Evolutionary conservation across 1,140 invertebrate species (phyloP), one percentile per base, ranked within the genome.

Genomic region (Drosophila lini): DNA sequence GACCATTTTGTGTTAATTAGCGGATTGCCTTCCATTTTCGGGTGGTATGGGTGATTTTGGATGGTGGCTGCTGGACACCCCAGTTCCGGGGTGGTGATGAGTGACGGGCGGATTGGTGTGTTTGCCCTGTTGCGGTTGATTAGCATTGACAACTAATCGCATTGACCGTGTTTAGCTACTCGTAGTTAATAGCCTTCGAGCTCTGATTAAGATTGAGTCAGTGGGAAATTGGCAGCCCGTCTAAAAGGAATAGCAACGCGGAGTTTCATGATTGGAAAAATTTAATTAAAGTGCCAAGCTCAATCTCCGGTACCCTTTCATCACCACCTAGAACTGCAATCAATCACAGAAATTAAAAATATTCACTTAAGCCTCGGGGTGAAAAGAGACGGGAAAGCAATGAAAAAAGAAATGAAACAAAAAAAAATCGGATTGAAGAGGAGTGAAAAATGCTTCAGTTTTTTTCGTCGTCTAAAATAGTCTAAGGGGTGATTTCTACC

Each of bases 1-100:
- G 78, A 68, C 55, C 78, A 81, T 81, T 85, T 76, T 68, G 78
- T 85, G 78, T 85, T 85, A 85, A 85, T 85, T 85, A 85, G 65
- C 63, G 55, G 52, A 64, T 64, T 64, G 60, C 64, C 64, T 36
- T 63, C 42, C 44, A 31, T 68, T 64, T 68, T 22, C 36, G 41
- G 31, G 32, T 52, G 68, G 10, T 5, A 28, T 57, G 52, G 69
- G 34, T n/a, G 13, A 10, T n/a, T 41, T 44, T 36, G 48, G 48
- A 19, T 13, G 6, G 5, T 31, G 15, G 25, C 25, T 28, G 5
- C 4, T 52, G 16, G 32, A 7, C 32, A 10, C 4, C 34, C 5
- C 19, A 55, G 34, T 22, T 38, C 19, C 13, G 31, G 34, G 25
- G 15, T 22, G 47, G 48, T 58, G 38, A 69, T 58, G 65, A 70